Evolutionary conservation across 2,797 vertebrate genomes (phyloP).

Genomic region (Platalea minor): DNA sequence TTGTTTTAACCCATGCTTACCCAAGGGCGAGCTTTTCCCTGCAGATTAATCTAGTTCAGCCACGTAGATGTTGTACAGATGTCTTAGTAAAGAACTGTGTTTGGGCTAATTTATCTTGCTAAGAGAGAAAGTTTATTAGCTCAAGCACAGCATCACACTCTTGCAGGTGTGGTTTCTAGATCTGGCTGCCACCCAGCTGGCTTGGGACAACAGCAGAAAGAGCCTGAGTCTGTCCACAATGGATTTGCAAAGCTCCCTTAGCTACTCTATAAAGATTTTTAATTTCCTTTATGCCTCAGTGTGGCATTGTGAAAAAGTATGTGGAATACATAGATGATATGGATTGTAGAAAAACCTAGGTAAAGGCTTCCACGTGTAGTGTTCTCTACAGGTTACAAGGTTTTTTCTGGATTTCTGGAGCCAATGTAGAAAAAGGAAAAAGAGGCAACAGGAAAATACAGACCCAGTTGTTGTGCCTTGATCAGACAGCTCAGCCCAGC

Average conservation of each 20-base stretch:
- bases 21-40: background rate
- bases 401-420: background rate
- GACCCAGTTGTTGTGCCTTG: background rate
- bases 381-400: background rate
- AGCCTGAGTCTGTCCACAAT: background rate
- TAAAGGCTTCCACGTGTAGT: background rate
- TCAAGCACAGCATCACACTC: background rate
- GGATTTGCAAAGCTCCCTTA: background rate
- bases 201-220: background rate
- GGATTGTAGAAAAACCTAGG: background rate
- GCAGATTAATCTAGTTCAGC: background rate
- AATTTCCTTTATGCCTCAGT: background rate
- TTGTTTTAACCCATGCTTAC: background rate
- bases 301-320: background rate
- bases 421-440: background rate
- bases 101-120: background rate
- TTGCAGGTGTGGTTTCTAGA: background rate
- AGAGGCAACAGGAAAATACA: background rate
- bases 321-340: background rate
- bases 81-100: background rate
- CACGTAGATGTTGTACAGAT: background rate
- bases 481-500: background rate
- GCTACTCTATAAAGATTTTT: background rate
- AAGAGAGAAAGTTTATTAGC: background rate
- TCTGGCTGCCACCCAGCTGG: background rate